Conservation (phyloP, 2,888 invertebrate species). For the Lycaena phlaeas region DNA sequence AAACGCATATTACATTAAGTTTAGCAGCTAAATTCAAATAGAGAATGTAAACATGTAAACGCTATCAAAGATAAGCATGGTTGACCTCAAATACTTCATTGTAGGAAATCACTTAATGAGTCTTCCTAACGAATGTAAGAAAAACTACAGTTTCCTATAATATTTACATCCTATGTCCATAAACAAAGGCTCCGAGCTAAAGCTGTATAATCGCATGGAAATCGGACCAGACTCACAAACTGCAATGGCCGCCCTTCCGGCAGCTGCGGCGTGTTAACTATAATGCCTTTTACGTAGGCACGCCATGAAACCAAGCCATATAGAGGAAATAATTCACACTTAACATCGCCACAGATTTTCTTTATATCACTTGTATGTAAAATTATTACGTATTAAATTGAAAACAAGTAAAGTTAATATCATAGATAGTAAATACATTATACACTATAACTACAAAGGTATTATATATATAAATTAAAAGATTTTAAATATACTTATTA, state of each 20-base stretch:
- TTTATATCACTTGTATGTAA: no score
- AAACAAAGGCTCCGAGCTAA: constrained; percentile 13
- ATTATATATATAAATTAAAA: no score
- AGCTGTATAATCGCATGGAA: constrained; percentile 13
- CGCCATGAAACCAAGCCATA: background rate
- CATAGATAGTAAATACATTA: no score
- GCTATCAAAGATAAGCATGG: background rate
- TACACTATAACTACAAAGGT: no score
- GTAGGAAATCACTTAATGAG: background rate
- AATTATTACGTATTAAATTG: no score
- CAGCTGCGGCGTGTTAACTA: constrained; percentile 24
- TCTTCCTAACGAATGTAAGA: no score
- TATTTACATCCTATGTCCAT: constrained; percentile 6
- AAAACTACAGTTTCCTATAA: constrained; percentile 1
- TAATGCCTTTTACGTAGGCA: constrained; percentile 10
- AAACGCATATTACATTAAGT: no score
- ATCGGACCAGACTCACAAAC: constrained; percentile 22
- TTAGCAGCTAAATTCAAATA: no score
- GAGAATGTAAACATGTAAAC: no score
- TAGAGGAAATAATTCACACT: constrained; percentile 3
- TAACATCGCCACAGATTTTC: no score
- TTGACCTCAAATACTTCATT: background rate
- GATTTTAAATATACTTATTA: no score
- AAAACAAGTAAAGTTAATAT: no score
- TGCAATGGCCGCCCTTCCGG: constrained; percentile 26